Evolutionary conservation across 2,113 vertebrate species (phyloP), one percentile per base, ranked within the genome.

Genomic region (Planiliza haematocheilus): DNA sequence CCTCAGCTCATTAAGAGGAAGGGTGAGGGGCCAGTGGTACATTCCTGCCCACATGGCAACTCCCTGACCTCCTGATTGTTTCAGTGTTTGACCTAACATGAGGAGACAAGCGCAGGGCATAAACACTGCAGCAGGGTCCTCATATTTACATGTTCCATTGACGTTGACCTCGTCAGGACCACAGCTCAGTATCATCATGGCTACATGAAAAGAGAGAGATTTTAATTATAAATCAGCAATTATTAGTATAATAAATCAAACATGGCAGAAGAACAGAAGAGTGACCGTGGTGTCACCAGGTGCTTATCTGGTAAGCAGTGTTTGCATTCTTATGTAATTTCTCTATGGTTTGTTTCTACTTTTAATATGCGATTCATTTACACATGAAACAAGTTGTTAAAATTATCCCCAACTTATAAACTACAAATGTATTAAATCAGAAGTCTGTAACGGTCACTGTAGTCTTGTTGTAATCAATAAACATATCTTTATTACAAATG

Each of bases 131-230:
- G 67, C 73, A 0, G 53, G 75, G 3, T 20, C 17, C 82, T 94
- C 85, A 97, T 95, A 83, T 79, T 58, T 77, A 88, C 95, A 96
- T 1, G 66, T 0, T n/a, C 92, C 90, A 70, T 75, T 86, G 48
- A 58, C 42, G 81, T 91, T 88, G 51, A 16, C 82, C 81, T 91
- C 90, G 4, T 83, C 87, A 2, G 91, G 87, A 65, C 83, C 84
- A 74, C 95, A 96, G 21, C 9, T 24, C 53, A 2, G 68, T 7
- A 43, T 9, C 24, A 10, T 8, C 0, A 83, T 37, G 73, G 90
- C 10, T 4, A 59, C 79, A 87, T 16, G 24, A 2, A 30, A 30
- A 30, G 24, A 24, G 53, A 82, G 11, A n/a, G 37, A 69, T 37
- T 1, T 13, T 4, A 30, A 41, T 14, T 13, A 45, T n/a, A 51